Conservation (phyloP, 2,113 vertebrate genomes). For the Calyptommatus sinebrachiatus region DNA sequence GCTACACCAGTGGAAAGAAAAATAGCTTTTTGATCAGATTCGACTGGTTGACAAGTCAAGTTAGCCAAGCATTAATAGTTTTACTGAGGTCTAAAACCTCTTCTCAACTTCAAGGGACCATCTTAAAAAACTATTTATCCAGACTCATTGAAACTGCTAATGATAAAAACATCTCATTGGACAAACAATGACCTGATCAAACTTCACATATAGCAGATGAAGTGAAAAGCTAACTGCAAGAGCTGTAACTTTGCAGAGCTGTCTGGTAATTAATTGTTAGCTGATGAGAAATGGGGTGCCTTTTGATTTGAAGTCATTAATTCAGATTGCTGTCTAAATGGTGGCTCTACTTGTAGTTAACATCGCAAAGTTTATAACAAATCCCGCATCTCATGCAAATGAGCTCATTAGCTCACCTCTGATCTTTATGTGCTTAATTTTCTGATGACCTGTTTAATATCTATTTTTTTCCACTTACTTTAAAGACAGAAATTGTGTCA, state of each 20-base stretch:
- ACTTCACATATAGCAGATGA: background rate
- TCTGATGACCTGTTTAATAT: slow-evolving; percentile 57
- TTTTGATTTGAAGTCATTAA: slow-evolving; percentile 51
- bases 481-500: slow-evolving; percentile 51
- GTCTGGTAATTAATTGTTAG: slow-evolving; percentile 40
- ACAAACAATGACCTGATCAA: background rate
- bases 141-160: slow-evolving; percentile 7
- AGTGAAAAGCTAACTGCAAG: slow-evolving; percentile 5
- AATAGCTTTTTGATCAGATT: slow-evolving; percentile 25
- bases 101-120: background rate
- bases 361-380: slow-evolving; percentile 65
- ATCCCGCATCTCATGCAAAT: slow-evolving; percentile 61
- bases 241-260: slow-evolving; percentile 1
- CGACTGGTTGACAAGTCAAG: slow-evolving; percentile 17
- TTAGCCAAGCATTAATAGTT: background rate
- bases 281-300: slow-evolving; percentile 19
- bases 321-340: slow-evolving; percentile 49
- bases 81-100: background rate
- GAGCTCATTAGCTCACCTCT: slow-evolving; percentile 65
- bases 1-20: background rate
- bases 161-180: slow-evolving; percentile 6
- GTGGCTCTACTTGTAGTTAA: slow-evolving; percentile 43
- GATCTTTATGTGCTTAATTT: slow-evolving; percentile 62
- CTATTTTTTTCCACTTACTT: slow-evolving; percentile 24
- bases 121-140: slow-evolving; percentile 18